Evolutionary conservation across 1,140 invertebrate species (phyloP), one percentile per base, ranked within the genome.

Genomic region (Heliothis subflexa): DNA sequence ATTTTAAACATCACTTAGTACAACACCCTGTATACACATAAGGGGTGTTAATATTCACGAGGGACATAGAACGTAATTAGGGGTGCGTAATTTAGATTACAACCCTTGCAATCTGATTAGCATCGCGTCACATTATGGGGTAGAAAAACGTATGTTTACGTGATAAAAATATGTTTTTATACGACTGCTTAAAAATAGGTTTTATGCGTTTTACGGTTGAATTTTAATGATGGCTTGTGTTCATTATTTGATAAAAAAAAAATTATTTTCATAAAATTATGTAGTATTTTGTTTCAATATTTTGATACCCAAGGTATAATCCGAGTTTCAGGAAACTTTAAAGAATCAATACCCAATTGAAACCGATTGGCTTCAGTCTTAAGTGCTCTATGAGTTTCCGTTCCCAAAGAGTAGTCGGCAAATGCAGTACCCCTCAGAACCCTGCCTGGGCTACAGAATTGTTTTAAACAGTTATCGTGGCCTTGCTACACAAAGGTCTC

Each of bases 1-100:
- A 70, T 78, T 70, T 25, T n/a, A 49, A 33, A 55, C 40, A 47
- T 45, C 64, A 71, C 54, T 78, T 78, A 78, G 61, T 68, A 25
- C 61, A 59, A 70, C 33, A n/a, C n/a, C 55, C 45, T 71, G 62
- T 61, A 50, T 72, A 59, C 68, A 33, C 47, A 16, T 55, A 33
- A 4, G 40, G 61, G 52, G 50, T 66, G 62, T 78, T 72, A 78
- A 78, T 78, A 78, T 78, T 78, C 64, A 78, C 45, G 55, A 78
- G 68, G 77, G 68, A 62, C 68, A 61, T 61, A 49, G 47, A 71
- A 62, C 64, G 55, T 78, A 78, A 78, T 80, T 70, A 80, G 74
- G 71, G 57, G 52, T 77, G 74, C 33, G 57, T 71, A 61, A 78
- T 77, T 77, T 45, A 77, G 74, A 77, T 76, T 76, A 76, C 61